Conservation (phyloP, 2,113 vertebrate species). For the Psilopsiagon aurifrons region DNA sequence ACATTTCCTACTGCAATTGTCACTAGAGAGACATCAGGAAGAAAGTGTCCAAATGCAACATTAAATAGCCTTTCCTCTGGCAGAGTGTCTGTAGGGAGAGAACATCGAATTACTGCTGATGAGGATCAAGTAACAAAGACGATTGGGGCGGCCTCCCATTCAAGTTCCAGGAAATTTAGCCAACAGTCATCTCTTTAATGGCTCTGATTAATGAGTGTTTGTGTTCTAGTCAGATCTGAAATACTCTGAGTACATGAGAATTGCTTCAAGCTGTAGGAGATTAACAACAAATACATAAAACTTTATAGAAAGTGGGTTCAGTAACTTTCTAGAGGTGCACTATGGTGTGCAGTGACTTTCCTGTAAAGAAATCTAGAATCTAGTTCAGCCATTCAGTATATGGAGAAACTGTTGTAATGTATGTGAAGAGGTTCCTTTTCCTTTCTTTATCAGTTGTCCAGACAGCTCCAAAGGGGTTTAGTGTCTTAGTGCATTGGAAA, state of each 20-base stretch:
- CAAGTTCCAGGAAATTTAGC: constrained; percentile 55
- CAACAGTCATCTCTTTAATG: constrained; percentile 57
- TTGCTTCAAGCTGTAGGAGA: constrained; percentile 56
- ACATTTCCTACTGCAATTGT: constrained; percentile 70
- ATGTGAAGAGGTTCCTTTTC: not conserved
- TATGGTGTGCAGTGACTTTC: not conserved
- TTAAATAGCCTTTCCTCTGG: constrained; percentile 74
- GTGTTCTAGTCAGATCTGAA: constrained; percentile 61
- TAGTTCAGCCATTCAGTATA: not conserved
- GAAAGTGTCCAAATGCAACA: constrained; percentile 75
- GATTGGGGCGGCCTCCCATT: constrained; percentile 39
- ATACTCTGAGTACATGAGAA: constrained; percentile 35
- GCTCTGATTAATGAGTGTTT: constrained; percentile 66
- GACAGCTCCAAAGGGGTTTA: not conserved
- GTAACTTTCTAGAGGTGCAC: constrained; percentile 13
- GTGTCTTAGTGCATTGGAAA: not conserved
- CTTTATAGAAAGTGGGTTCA: not conserved
- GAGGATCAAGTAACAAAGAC: constrained; percentile 1
- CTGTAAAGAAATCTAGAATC: not conserved
- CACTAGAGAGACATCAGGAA: constrained; percentile 74
- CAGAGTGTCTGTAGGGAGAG: constrained; percentile 70
- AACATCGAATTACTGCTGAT: constrained; percentile 41
- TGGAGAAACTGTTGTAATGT: not conserved
- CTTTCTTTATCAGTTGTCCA: not conserved
- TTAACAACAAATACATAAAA: constrained; percentile 42